Evolutionary conservation across 2,113 vertebrate genomes (phyloP), one percentile per base, ranked within the genome.

Genomic region (Verasper variegatus): DNA sequence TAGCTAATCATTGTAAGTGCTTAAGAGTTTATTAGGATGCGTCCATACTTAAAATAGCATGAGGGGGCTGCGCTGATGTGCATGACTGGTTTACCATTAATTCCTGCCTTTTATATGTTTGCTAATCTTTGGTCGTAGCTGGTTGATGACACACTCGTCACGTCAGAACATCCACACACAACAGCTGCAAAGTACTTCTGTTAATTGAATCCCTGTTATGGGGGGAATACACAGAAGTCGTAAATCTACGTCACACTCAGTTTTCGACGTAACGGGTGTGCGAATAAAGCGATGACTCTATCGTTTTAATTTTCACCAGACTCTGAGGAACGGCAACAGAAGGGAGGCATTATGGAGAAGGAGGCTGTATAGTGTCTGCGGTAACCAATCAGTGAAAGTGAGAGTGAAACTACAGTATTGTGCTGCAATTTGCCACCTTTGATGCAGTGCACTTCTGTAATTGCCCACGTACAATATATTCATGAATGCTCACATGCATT

Each of bases 1-100:
- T 69, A 90, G 84, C 91, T 92, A 93, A 94, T 94, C 90, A 93
- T 81, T 83, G 14, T 91, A 86, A 95, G 93, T 94, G 91, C 92
- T 83, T 74, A 82, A 78, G 77, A 86, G 79, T 89, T 84, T 89
- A 85, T 87, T 77, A 71, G 78, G 82, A 86, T 75, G 84, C 80
- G 35, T 75, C 78, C 47, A 61, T 82, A 80, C 76, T 68, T 83
- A 60, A 80, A 88, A 90, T 78, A 90, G 83, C 80, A 88, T 63
- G 54, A 68, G 23, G 31, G 57, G 70, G 58, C 21, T 42, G 59
- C 74, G 59, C 15, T 65, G 72, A 66, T 57, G 47, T 56, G 47
- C 49, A n/a, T 12, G 15, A 62, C 74, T 45, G n/a, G 42, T 69
- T 68, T 51, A 52, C 51, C 68, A 76, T 57, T 13, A 62, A 15